A percentile compares a stretch with the other conserved stretches of the same genome.
These are phyloP conservation scores for Drosophila formosana DNA, from an alignment of 2,888 invertebrate genomes.

Conservation along the genomic window DNA sequence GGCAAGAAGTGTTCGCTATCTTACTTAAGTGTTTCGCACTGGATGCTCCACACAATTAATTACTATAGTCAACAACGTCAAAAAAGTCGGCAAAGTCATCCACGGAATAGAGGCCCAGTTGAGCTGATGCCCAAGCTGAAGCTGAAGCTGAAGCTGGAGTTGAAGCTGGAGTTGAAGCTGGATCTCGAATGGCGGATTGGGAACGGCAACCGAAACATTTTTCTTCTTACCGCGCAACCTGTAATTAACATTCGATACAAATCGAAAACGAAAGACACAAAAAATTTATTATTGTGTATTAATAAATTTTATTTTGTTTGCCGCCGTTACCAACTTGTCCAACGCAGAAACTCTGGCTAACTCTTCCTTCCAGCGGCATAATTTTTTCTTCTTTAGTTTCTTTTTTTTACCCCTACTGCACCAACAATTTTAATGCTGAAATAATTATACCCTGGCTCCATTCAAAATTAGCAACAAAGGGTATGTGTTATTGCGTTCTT, in stretches of 20 bases:
- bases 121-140: not conserved
- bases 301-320: constrained; percentile 82
- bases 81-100: constrained; percentile 58
- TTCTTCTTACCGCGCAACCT: constrained; percentile 81
- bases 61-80: constrained; percentile 57
- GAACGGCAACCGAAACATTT: constrained; percentile 62
- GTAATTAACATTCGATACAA: constrained; percentile 85
- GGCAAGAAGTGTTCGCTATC: constrained; percentile 7
- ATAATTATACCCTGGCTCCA: constrained; percentile 40
- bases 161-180: not conserved
- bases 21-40: constrained; percentile 31
- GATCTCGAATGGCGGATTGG: constrained; percentile 29
- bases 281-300: constrained; percentile 85
- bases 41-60: constrained; percentile 77
- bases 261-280: constrained; percentile 85
- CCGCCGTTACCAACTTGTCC: constrained; percentile 43
- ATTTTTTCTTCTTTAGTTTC: constrained; percentile 25
- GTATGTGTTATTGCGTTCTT: not conserved
- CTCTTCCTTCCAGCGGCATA: constrained; percentile 40
- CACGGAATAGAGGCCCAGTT: constrained; percentile 24
- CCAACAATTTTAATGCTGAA: constrained; percentile 56
- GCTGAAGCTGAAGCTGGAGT: not conserved
- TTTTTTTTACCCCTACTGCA: constrained; percentile 22
- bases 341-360: constrained; percentile 23
- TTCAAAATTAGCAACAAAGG: not conserved